Conservation (phyloP, 2,888 invertebrate genomes). For the Caenorhabditis sinica region DNA sequence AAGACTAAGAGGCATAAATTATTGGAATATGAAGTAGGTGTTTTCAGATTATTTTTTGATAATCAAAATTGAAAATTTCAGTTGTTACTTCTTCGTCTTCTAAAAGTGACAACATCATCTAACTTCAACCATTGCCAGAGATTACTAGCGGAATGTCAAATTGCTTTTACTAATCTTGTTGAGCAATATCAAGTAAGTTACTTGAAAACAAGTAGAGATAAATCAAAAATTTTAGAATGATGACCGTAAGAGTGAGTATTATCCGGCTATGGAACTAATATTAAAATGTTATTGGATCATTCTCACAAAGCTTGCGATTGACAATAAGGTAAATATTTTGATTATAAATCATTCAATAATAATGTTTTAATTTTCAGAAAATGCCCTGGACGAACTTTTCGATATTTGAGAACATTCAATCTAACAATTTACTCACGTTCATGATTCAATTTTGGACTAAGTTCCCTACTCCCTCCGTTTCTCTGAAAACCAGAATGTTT, state of each 20-base stretch:
- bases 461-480: neutral
- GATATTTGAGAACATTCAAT: neutral
- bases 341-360: neutral
- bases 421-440: neutral
- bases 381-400: too few relatives aligned
- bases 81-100: neutral
- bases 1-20: constrained; percentile 19
- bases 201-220: neutral
- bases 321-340: neutral
- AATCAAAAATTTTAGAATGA: neutral
- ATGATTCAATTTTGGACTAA: constrained; percentile 44
- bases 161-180: neutral
- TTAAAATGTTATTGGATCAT: constrained; percentile 34
- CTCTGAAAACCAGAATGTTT: neutral
- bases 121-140: neutral
- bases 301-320: constrained; percentile 17
- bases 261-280: neutral
- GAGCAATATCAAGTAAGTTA: neutral
- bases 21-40: constrained; percentile 30
- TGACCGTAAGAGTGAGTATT: neutral
- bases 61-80: neutral
- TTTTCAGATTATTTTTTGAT: neutral
- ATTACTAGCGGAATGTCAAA: neutral
- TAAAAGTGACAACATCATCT: constrained; percentile 4
- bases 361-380: neutral